Percentiles rank a stretch among this genome's conserved stretches.
phyloP scores from a whole-genome alignment of 2,797 vertebrate species.

The Malacoraja senta region DNA sequence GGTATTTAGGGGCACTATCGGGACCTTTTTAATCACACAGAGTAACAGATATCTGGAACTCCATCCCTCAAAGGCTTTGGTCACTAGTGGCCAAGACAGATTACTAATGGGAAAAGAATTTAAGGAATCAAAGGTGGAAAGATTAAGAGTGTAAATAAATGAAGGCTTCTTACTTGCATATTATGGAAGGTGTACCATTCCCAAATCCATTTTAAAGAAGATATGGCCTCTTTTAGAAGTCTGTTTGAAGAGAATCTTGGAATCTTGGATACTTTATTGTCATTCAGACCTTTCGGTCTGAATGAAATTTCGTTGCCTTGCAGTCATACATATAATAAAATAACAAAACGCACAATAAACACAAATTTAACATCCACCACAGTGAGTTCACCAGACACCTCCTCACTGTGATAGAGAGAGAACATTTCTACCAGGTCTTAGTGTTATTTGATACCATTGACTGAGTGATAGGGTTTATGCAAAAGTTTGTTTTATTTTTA shows the following conservation, averaged over 20 bases:
- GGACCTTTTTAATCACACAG: not conserved
- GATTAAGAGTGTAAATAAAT: not conserved
- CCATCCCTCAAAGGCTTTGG: not conserved
- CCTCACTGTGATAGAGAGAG: too few relatives aligned
- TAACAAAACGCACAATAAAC: too few relatives aligned
- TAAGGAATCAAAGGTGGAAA: not conserved
- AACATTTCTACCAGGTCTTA: not conserved
- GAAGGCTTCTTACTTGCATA: not conserved
- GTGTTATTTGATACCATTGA: not conserved
- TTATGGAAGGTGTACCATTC: not conserved
- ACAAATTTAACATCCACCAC: too few relatives aligned
- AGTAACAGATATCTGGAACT: not conserved
- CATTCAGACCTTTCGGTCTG: too few relatives aligned
- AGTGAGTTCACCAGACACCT: too few relatives aligned
- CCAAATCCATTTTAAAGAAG: constrained; percentile 4
- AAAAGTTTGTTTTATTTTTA: not conserved
- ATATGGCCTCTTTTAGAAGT: not conserved
- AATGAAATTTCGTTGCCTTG: too few relatives aligned
- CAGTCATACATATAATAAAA: too few relatives aligned
- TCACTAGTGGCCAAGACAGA: not conserved
- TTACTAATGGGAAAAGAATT: not conserved
- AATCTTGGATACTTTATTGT: too few relatives aligned
- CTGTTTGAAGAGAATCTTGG: not conserved
- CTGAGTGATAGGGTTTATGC: not conserved
- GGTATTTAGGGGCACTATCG: not conserved